Base-by-base conservation (phyloP, 2,113 vertebrate genomes). In the Brachypteracias leptosomus region DNA sequence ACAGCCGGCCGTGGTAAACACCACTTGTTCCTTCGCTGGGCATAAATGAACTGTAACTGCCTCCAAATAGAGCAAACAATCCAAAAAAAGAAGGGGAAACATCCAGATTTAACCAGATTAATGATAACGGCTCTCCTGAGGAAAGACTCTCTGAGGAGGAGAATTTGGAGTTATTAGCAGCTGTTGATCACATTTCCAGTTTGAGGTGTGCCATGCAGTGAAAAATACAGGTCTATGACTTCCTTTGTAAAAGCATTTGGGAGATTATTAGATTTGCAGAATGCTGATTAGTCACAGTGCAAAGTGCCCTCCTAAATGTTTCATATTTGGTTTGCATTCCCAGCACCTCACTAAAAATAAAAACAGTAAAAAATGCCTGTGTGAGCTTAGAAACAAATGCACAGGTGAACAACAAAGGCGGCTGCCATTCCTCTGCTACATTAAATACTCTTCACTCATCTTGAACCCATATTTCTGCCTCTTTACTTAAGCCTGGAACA, bases 101-200 rank as follows among this genome's bases (percentile, higher is more conserved):
- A 66, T 82, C 87, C 89, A 89, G 95, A 97, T 93, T 95, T 94
- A 92, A 95, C 91, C 91, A 94, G 95, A 95, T 95, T 85, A 97
- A 90, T 12, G 28, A 88, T 75, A 84, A 85, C 5, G 0, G 67
- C 72, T 86, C 91, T 89, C 92, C 77, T 24, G 40, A 83, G 92
- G 94, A 96, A 94, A 91, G 47, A 58, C 42, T 92, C 75, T 90
- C 77, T 51, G 33, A 95, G 92, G 79, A 93, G 78, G 28, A 58
- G 58, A 90, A 75, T 66, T 62, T 51, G 51, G 67, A 78, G 59
- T 88, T 96, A 59, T 85, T 93, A 94, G 75, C 75, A 88, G 92
- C 36, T 73, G 78, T 93, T 90, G 92, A 84, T 61, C 47, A 63
- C 40, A 3, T 90, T 93, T 74, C 90, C 46, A 44, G 54, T 85